These are phyloP conservation scores for Irena cyanogastra DNA, from an alignment of 2,113 vertebrate species.

Conservation along the genomic window DNA sequence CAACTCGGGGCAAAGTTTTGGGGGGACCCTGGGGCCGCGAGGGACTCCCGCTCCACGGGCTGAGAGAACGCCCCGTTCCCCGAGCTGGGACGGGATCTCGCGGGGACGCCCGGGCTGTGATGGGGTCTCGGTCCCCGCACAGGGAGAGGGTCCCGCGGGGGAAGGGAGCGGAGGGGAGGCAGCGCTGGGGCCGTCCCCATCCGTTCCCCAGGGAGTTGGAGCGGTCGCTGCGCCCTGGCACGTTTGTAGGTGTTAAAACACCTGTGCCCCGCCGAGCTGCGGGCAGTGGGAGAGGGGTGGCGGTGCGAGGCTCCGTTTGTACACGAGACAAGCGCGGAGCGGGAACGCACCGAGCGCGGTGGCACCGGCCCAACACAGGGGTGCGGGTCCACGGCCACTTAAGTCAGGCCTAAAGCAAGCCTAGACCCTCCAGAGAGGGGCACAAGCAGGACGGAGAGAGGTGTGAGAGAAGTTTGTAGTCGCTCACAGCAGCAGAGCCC, in stretches of 20 bases:
- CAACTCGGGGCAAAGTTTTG: not conserved
- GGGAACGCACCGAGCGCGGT: not conserved
- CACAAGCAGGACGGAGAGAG: accelerated
- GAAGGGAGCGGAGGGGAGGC: not conserved
- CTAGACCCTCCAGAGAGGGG: accelerated
- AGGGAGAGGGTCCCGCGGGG: not conserved
- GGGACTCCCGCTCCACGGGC: not conserved
- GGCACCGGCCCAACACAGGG: not conserved
- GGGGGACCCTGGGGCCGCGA: accelerated
- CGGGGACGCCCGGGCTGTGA: not conserved
- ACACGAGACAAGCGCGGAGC: accelerated
- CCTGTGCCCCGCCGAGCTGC: not conserved
- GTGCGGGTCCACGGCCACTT: accelerated
- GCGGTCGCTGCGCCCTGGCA: not conserved
- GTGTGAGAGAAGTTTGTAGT: not conserved
- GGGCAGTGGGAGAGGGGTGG: accelerated
- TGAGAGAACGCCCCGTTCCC: not conserved
- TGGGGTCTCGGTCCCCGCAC: not conserved
- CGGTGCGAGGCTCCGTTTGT: accelerated
- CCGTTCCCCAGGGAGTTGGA: accelerated
- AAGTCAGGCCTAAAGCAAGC: accelerated
- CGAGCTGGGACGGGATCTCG: not conserved
- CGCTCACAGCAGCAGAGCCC: not conserved
- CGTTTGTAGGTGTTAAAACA: not conserved
- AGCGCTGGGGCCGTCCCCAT: not conserved